Conservation (phyloP, 2,888 invertebrate species). For the Nineta flava region DNA sequence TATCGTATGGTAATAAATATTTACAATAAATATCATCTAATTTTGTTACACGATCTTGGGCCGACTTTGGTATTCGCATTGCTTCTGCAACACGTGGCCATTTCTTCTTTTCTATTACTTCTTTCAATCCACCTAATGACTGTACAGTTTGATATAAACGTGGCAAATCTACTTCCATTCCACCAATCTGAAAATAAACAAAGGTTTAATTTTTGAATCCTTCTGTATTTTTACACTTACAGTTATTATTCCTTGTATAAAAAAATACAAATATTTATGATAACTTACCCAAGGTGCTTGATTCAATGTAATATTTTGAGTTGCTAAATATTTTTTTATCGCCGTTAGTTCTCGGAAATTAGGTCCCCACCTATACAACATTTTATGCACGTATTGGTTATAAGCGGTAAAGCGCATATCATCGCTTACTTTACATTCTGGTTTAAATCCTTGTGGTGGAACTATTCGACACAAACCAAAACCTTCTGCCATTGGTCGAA, state of each 20-base stretch:
- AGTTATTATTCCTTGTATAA: neutral
- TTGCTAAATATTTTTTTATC: constrained; percentile 64
- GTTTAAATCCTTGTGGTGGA: constrained; percentile 63
- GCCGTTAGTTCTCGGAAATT: constrained; percentile 71
- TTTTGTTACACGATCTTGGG: constrained; percentile 64
- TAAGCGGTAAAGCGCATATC: constrained; percentile 75
- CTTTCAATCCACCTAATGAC: constrained; percentile 67
- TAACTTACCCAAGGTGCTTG: constrained; percentile 60
- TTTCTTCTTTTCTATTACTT: constrained; percentile 73
- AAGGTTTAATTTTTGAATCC: neutral
- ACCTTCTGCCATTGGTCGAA: constrained; percentile 55
- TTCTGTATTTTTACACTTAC: neutral
- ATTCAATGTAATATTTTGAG: constrained; percentile 56
- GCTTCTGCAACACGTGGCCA: constrained; percentile 80
- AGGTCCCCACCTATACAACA: constrained; percentile 79
- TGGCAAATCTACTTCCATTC: constrained; percentile 80
- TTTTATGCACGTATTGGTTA: constrained; percentile 79
- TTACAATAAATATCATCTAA: constrained; percentile 83
- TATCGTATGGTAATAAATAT: constrained; percentile 78
- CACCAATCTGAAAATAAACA: constrained; percentile 49
- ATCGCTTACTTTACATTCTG: constrained; percentile 68
- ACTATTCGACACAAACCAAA: constrained; percentile 81
- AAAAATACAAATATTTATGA: too few relatives aligned
- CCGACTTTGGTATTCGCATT: constrained; percentile 69
- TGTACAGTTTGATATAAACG: constrained; percentile 75